These are phyloP conservation scores for Helogale parvula DNA, from an alignment of 2,113 vertebrate species.

Conservation along the genomic window DNA sequence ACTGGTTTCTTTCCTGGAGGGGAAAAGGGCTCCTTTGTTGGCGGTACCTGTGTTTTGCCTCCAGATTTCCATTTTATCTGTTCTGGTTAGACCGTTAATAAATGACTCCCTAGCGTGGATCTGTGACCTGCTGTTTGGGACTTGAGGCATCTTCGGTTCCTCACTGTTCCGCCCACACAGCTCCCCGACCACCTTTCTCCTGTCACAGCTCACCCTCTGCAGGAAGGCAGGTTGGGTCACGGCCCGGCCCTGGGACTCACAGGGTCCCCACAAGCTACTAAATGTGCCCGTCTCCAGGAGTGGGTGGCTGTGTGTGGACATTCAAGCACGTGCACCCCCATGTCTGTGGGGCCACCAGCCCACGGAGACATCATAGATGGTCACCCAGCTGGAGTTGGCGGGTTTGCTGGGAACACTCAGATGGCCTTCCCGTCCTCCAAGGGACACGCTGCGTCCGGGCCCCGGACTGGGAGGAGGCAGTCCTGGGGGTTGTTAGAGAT, in stretches of 20 bases:
- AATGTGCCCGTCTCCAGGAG: not conserved
- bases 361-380: not conserved
- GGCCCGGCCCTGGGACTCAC: not conserved
- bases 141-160: not conserved
- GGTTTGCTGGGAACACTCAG: not conserved
- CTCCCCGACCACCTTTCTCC: not conserved
- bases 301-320: not conserved
- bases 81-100: slow-evolving; percentile 43
- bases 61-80: not conserved
- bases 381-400: not conserved
- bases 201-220: not conserved
- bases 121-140: not conserved
- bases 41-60: not conserved
- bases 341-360: not conserved
- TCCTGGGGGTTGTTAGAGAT: not conserved
- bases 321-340: not conserved
- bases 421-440: not conserved
- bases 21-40: slow-evolving; percentile 36
- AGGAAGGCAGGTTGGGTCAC: not conserved
- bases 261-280: not conserved
- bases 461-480: not conserved
- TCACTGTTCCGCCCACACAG: not conserved
- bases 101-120: not conserved
- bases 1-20: not conserved
- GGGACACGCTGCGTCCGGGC: not conserved